Evolutionary conservation across 2,113 vertebrate genomes (phyloP), one percentile per base, ranked within the genome.

Genomic region (Oryzias celebensis): DNA sequence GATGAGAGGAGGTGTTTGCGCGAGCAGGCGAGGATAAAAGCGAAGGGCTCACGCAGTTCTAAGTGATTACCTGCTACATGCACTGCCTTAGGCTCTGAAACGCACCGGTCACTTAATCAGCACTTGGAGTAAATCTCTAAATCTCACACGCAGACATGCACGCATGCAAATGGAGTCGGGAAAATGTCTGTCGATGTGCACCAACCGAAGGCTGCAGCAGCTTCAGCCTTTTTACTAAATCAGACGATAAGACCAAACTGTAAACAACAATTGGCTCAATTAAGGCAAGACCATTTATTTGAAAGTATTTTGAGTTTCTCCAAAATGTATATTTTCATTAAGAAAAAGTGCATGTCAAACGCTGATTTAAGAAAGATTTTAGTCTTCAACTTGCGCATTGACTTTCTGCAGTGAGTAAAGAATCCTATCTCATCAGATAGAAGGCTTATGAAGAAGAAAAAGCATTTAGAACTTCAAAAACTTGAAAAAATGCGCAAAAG

Each of bases 141-240:
- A 58, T 22, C 67, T 55, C 46, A 58, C 56, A 70, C 24, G 71
- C 26, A 69, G 8, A 43, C 45, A 53, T 52, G 61, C 64, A 64
- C 53, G 52, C 54, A 64, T 28, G 36, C 26, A 28, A 28, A 28
- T 28, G 26, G 48, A 58, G 36, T 57, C 59, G 80, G 83, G 84
- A 88, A 85, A 80, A 65, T 84, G 82, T 73, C 73, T 83, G 81
- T 82, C 83, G 85, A 74, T 36, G 48, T 31, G 54, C 54, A 61
- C 85, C 80, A 83, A 79, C 69, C 68, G 20, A 74, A 69, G 78
- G 74, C 50, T 65, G 82, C 68, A 62, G 71, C 83, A 77, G 78
- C 81, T 73, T 26, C 47, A 10, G 61, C 83, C 80, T 64, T 20
- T 20, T 20, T 20, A 28, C 7, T 28, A 5, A 28, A 36, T 10